Conservation (phyloP, 2,113 vertebrate species). For the Seriola dumerili region DNA sequence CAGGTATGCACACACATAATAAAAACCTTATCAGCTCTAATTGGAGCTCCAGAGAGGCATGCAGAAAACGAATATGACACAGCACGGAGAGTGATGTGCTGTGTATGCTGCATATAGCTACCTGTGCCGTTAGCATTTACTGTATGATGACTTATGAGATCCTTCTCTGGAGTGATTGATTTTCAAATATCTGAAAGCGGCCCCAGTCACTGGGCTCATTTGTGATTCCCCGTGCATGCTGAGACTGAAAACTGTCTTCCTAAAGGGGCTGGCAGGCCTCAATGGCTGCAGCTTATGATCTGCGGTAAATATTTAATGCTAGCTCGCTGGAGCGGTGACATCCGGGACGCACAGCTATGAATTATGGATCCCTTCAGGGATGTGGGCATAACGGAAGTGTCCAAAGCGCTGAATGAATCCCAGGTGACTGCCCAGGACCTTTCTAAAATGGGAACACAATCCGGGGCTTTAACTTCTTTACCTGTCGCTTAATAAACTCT, state of each 20-base stretch:
- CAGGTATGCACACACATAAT: background rate
- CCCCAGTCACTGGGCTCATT: slow-evolving; percentile 54
- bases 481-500: slow-evolving; percentile 39
- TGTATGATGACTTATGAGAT: slow-evolving; percentile 48
- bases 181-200: slow-evolving; percentile 54
- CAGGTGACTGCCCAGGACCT: slow-evolving; percentile 72
- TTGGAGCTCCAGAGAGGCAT: background rate
- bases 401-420: slow-evolving; percentile 74
- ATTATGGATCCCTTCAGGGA: slow-evolving; percentile 83
- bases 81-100: background rate
- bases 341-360: slow-evolving; percentile 76
- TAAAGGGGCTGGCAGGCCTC: slow-evolving; percentile 67
- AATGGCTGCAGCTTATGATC: slow-evolving; percentile 78
- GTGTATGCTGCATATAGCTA: slow-evolving; percentile 14
- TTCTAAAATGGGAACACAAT: slow-evolving; percentile 55
- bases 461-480: slow-evolving; percentile 45
- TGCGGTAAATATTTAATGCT: slow-evolving; percentile 84
- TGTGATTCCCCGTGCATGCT: slow-evolving; percentile 65
- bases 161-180: slow-evolving; percentile 56
- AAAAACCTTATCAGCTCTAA: background rate
- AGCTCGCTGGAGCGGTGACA: slow-evolving; percentile 77
- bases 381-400: slow-evolving; percentile 61
- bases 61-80: slow-evolving; percentile 6
- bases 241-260: slow-evolving; percentile 65
- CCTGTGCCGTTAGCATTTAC: slow-evolving; percentile 46